A percentile compares a stretch with the other conserved stretches of the same genome.
Evolutionary conservation across 2,888 invertebrate genomes (phyloP).

Genomic region (Dysmachus trigonus): DNA sequence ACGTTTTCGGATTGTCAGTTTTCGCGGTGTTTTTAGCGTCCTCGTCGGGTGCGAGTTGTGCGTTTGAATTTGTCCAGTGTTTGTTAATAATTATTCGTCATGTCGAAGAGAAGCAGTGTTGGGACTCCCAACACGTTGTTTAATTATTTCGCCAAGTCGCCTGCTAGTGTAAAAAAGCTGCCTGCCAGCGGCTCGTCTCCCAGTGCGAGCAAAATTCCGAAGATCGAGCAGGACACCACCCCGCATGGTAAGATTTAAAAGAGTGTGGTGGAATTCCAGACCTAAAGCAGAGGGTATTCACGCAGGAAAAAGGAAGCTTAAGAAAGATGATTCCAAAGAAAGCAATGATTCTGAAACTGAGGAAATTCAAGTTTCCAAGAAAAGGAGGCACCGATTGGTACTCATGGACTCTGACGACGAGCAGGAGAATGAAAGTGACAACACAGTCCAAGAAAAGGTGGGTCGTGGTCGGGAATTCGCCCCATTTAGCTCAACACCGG

Average conservation of each 20-base stretch:
- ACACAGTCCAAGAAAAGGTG: not conserved
- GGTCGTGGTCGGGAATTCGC: not conserved
- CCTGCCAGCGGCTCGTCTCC: not conserved
- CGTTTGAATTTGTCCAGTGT: not conserved
- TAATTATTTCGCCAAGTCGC: slow-evolving; percentile 74
- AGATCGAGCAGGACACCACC: not conserved
- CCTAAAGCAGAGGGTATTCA: not conserved
- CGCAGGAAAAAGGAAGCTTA: slow-evolving; percentile 1
- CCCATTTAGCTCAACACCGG: not conserved
- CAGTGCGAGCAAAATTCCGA: not conserved
- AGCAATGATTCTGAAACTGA: slow-evolving; percentile 61
- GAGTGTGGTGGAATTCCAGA: not conserved
- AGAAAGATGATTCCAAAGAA: slow-evolving; percentile 52
- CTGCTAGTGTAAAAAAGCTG: slow-evolving; percentile 57
- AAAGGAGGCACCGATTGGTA: not conserved
- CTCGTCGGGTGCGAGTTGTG: not conserved
- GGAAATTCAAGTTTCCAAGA: not conserved
- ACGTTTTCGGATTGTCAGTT: not conserved
- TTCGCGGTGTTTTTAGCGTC: slow-evolving; percentile 12
- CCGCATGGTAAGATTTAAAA: not conserved
- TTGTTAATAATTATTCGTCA: not conserved
- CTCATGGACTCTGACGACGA: not conserved
- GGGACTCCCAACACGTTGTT: slow-evolving; percentile 70
- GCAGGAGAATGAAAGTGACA: not conserved
- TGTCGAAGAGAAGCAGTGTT: slow-evolving; percentile 43